These are phyloP conservation scores for Fragum whitleyi DNA, from an alignment of 2,888 invertebrate species.

Conservation along the genomic window DNA sequence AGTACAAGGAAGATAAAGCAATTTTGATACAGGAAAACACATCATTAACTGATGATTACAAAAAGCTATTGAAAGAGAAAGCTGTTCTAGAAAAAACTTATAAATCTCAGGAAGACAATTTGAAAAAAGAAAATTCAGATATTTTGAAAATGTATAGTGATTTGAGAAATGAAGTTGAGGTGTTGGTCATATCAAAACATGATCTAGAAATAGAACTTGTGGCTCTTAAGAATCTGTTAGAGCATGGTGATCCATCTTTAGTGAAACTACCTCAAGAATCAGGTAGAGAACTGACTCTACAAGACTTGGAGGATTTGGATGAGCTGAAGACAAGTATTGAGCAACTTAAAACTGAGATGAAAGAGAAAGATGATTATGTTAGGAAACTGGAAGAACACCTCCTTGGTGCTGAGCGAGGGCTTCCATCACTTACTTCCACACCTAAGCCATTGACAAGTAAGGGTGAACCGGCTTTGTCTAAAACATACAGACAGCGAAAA, in stretches of 20 bases:
- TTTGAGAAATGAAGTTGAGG: constrained; percentile 63
- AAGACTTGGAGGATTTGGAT: constrained; percentile 62
- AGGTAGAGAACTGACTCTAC: constrained; percentile 52
- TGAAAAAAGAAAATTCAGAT: constrained; percentile 62
- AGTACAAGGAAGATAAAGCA: constrained; percentile 30
- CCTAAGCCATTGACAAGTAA: constrained; percentile 51
- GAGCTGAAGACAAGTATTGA: constrained; percentile 62
- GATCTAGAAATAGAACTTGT: constrained; percentile 58
- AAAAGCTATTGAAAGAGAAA: constrained; percentile 49
- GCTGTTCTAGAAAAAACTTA: constrained; percentile 42
- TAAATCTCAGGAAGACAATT: constrained; percentile 52
- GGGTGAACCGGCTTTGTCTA: constrained; percentile 53
- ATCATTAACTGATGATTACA: constrained; percentile 47
- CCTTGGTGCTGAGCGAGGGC: constrained; percentile 49
- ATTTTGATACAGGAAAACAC: constrained; percentile 51
- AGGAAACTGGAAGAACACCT: constrained; percentile 71
- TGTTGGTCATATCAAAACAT: constrained; percentile 61
- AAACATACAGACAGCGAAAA: constrained; percentile 34
- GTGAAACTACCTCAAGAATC: constrained; percentile 28
- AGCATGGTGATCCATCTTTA: constrained; percentile 29
- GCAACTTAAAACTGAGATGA: constrained; percentile 60
- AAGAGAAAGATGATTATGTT: constrained; percentile 71
- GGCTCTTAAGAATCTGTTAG: constrained; percentile 55
- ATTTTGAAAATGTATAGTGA: constrained; percentile 65
- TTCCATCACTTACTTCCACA: constrained; percentile 49